phyloP scores from a whole-genome alignment of 35 echinoderm and acorn worm species.

The Hemicentrotus pulcherrimus region DNA sequence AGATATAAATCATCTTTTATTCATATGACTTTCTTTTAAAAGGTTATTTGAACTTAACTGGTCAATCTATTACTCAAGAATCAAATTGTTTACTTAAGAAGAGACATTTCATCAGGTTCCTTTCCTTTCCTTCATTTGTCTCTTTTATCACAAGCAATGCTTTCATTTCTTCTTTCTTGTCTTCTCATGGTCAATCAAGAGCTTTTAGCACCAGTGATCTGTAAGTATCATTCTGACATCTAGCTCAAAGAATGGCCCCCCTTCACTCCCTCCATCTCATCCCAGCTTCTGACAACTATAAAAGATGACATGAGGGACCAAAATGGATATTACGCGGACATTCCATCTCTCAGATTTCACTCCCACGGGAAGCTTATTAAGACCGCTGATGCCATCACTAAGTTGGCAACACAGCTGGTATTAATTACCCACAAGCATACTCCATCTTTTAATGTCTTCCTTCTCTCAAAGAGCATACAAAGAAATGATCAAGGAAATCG shows the following conservation, averaged over 20 bases:
- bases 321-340: conserved; percentile 46
- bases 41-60: no score
- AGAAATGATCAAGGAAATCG: background rate
- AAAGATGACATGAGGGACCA: conserved; percentile 43
- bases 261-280: background rate
- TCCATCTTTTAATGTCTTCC: conserved; percentile 10
- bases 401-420: conserved; percentile 38
- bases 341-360: conserved; percentile 41
- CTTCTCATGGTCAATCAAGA: background rate
- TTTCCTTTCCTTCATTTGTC: background rate
- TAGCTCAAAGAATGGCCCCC: background rate
- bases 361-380: conserved; percentile 43
- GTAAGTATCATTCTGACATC: conserved; percentile 8
- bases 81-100: no score
- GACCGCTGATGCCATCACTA: conserved; percentile 30
- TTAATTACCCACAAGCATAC: conserved; percentile 17
- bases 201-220: background rate
- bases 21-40: no score
- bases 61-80: no score
- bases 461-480: background rate
- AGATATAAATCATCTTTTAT: no score
- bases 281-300: conserved; percentile 27
- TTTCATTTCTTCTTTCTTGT: background rate
- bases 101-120: background rate
- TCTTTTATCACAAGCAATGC: background rate